These are phyloP conservation scores for Drosophila macrothrix DNA, from an alignment of 2,888 invertebrate genomes.

Conservation along the genomic window DNA sequence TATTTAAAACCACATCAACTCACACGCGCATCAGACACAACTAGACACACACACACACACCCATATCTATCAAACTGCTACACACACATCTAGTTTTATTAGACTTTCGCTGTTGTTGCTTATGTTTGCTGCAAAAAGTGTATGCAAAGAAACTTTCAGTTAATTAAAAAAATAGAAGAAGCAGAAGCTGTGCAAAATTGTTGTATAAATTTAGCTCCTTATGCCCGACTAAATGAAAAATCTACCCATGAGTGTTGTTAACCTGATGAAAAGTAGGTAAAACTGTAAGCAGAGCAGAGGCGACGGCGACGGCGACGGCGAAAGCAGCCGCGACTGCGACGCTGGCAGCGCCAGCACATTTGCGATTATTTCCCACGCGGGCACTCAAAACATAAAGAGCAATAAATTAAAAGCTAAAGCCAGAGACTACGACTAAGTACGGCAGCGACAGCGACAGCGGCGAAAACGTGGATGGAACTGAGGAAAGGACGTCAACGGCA, in stretches of 20 bases:
- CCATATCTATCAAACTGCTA: conserved; percentile 8
- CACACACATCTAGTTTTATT: conserved; percentile 43
- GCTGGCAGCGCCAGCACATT: conserved; percentile 59
- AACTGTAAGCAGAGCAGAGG: conserved; percentile 32
- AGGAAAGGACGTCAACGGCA: conserved; percentile 28
- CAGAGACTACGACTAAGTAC: conserved; percentile 54
- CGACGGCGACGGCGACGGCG: background rate
- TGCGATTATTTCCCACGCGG: conserved; percentile 82
- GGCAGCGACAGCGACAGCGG: conserved; percentile 31
- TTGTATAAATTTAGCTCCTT: conserved; percentile 71
- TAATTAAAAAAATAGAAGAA: conserved; percentile 57
- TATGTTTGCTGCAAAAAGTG: conserved; percentile 34
- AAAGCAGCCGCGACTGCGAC: conserved; percentile 12
- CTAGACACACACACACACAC: conserved; percentile 7
- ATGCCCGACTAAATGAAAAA: conserved; percentile 74
- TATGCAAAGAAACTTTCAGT: conserved; percentile 62
- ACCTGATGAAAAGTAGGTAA: conserved; percentile 81
- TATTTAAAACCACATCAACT: conserved; percentile 31
- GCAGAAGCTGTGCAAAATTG: conserved; percentile 45
- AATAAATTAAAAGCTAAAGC: conserved; percentile 80
- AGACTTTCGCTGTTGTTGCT: conserved; percentile 34
- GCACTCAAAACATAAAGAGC: conserved; percentile 82
- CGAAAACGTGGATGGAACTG: conserved; percentile 6
- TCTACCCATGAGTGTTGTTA: conserved; percentile 80
- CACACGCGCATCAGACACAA: conserved; percentile 1